These are phyloP conservation scores for Cacajao melanocephalus DNA, from an alignment of 2,797 vertebrate genomes.

Conservation along the genomic window DNA sequence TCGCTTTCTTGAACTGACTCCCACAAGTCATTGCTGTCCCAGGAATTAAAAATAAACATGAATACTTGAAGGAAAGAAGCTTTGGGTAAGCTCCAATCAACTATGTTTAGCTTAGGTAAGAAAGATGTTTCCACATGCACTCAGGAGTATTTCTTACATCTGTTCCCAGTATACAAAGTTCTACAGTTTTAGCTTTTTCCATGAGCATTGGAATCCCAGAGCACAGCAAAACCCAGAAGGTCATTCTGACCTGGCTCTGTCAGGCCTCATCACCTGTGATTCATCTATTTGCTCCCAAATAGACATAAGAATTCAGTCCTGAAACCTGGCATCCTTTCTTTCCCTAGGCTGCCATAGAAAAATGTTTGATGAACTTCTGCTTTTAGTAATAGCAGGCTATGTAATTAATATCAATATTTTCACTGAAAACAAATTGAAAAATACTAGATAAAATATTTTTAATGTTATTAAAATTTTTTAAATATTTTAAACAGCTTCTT, in stretches of 20 bases:
- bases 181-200: background rate
- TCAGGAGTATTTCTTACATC: background rate
- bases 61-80: background rate
- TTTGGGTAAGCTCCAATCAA: background rate
- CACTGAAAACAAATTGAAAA: background rate
- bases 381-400: background rate
- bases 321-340: background rate
- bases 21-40: background rate
- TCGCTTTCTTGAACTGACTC: background rate
- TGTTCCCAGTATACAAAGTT: background rate
- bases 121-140: background rate
- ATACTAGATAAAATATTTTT: background rate
- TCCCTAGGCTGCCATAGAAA: background rate
- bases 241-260: background rate
- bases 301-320: background rate
- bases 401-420: background rate
- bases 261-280: background rate
- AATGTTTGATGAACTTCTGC: background rate
- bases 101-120: background rate
- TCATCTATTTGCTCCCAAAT: slow-evolving; percentile 11
- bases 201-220: background rate
- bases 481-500: background rate
- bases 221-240: background rate
- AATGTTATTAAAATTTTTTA: background rate
- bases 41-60: background rate